Base-by-base conservation (phyloP, 2,888 invertebrate species). In the Drosophila infuscata region DNA sequence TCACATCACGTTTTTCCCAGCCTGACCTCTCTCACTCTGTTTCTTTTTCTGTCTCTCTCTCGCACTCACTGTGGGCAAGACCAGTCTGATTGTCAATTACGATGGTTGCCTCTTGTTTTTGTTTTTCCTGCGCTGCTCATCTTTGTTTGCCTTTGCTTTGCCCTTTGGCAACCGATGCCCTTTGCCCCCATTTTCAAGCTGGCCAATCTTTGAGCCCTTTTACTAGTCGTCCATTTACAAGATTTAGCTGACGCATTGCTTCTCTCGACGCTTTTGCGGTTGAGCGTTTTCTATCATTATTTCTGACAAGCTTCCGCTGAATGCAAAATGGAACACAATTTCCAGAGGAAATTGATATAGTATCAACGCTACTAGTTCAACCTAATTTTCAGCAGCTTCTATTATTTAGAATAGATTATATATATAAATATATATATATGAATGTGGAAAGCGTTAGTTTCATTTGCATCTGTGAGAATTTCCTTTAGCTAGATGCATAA, bases 1-100 rank as follows among this genome's bases (percentile, higher is more conserved):
- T 83, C 88, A 82, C 81, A 86, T 77, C 87, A 89, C 87, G 89
- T 81, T 81, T 81, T 81, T 81, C 69, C 60, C 74, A 75, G 80
- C 76, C 63, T 85, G 86, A 82, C 80, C 83, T 64, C 79, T 76
- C 74, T 41, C 32, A 29, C 51, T 38, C 12, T 36, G 30, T 36
- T n/a, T 33, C 30, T 46, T 46, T 11, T 8, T 5, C 48, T 25
- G 20, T 35, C 29, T 15, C 29, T 15, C n/a, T 5, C 48, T n/a
- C n/a, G n/a, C n/a, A n/a, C n/a, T n/a, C n/a, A n/a, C n/a, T n/a
- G n/a, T 36, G 17, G 32, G 30, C 48, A 11, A 63, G 46, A 60
- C 43, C 48, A 54, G 73, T 67, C 71, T 32, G 63, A 25, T 61
- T 59, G 75, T 56, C 76, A 78, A 63, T 66, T 71, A 76, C 56